Evolutionary conservation across 2,888 invertebrate genomes (phyloP).

Genomic region (Keiferia lycopersicella): DNA sequence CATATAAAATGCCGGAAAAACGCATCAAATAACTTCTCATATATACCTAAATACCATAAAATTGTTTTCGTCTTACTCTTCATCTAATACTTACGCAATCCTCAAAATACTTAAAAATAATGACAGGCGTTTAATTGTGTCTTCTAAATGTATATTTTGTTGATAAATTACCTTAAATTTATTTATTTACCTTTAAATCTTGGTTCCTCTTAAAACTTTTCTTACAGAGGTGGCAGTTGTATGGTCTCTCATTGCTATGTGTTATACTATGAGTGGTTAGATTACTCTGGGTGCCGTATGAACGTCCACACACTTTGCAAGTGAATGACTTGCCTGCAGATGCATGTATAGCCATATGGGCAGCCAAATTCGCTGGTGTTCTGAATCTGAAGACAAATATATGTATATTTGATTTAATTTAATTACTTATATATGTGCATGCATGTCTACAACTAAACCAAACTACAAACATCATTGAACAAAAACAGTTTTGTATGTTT

Average conservation of each 20-base stretch:
- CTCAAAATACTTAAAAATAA: too few relatives aligned
- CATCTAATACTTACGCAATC: too few relatives aligned
- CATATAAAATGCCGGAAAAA: too few relatives aligned
- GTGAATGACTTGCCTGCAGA: constrained; percentile 48
- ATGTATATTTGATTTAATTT: background rate
- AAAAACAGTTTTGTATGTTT: too few relatives aligned
- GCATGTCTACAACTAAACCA: too few relatives aligned
- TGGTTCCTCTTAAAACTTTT: constrained; percentile 88
- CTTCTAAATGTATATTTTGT: background rate
- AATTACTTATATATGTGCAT: background rate
- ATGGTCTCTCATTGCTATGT: constrained; percentile 85
- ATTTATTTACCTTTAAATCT: constrained; percentile 83
- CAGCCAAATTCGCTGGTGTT: constrained; percentile 82
- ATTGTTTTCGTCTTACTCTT: too few relatives aligned
- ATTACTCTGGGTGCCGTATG: constrained; percentile 85
- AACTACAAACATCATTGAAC: too few relatives aligned
- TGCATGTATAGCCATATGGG: constrained; percentile 79
- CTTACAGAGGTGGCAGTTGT: constrained; percentile 85
- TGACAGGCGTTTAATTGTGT: background rate
- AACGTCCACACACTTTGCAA: constrained; percentile 85
- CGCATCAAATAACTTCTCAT: too few relatives aligned
- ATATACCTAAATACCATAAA: too few relatives aligned
- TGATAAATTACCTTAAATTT: background rate
- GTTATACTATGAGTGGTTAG: constrained; percentile 86
- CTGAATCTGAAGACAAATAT: constrained; percentile 79